Conservation (phyloP, 2,113 vertebrate species). For the Periophthalmus modestus region DNA sequence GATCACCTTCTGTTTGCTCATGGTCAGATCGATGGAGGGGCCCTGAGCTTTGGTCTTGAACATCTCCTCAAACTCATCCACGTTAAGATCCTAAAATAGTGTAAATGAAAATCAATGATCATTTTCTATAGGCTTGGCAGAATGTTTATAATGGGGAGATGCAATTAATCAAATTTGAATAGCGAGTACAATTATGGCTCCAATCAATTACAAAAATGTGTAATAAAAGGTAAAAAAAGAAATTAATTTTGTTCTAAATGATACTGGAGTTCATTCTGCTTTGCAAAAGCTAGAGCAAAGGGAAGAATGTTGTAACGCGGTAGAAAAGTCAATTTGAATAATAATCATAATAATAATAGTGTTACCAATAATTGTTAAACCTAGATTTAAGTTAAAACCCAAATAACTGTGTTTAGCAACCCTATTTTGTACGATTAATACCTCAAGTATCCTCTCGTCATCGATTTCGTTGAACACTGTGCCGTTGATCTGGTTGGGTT, state of each 20-base stretch:
- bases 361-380: not conserved
- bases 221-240: not conserved
- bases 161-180: not conserved
- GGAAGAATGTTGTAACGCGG: no score
- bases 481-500: slow-evolving; percentile 97
- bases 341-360: no score
- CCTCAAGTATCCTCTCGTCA: slow-evolving; percentile 93
- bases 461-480: slow-evolving; percentile 98
- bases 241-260: not conserved
- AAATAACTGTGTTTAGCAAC: not conserved
- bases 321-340: no score
- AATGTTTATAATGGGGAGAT: not conserved
- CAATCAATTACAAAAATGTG: not conserved
- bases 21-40: slow-evolving; percentile 83
- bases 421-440: slow-evolving; percentile 49
- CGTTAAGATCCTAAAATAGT: slow-evolving; percentile 85
- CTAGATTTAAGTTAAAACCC: not conserved
- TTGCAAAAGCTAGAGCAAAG: no score
- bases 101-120: not conserved
- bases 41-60: slow-evolving; percentile 98
- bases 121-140: not conserved
- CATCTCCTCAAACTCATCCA: slow-evolving; percentile 95
- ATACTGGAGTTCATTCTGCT: not conserved
- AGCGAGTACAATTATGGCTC: no score
- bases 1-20: slow-evolving; percentile 85